phyloP scores from a whole-genome alignment of 2,797 vertebrate species.

The Intellagama lesueurii region DNA sequence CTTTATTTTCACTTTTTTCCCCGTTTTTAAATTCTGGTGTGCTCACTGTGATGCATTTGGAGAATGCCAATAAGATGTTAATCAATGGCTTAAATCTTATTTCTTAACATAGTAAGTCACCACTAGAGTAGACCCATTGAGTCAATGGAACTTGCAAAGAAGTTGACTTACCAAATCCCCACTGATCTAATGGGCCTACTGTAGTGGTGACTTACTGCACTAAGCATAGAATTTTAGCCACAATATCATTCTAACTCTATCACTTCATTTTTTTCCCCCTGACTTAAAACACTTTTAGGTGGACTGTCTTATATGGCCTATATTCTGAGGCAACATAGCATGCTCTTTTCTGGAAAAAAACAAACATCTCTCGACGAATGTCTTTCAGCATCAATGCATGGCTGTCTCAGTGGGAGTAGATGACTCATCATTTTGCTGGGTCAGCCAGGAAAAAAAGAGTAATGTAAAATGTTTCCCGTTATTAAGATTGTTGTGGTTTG shows the following conservation, averaged over 20 bases:
- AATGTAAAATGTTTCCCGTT: background rate
- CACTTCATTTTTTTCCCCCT: background rate
- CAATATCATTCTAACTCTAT: background rate
- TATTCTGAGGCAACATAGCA: background rate
- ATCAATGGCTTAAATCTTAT: background rate
- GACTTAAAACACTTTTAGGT: background rate
- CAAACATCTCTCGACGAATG: background rate
- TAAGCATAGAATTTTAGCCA: too few species aligned
- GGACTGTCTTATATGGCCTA: too few species aligned
- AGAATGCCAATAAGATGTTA: conserved; percentile 53
- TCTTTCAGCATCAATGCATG: background rate
- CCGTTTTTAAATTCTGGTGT: conserved; percentile 44
- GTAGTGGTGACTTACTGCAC: too few species aligned
- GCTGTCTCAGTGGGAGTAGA: background rate
- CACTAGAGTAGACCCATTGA: too few species aligned
- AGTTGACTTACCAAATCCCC: too few species aligned
- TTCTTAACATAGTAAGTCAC: too few species aligned
- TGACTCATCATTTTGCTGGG: background rate
- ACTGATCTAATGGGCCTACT: too few species aligned
- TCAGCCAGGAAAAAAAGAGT: background rate
- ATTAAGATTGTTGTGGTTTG: conserved; percentile 9
- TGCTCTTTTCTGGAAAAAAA: too few species aligned
- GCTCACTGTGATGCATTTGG: conserved; percentile 62
- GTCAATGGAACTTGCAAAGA: too few species aligned
- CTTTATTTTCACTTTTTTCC: conserved; percentile 59